Evolutionary conservation across 1,140 invertebrate genomes (phyloP), one percentile per base, ranked within the genome.

Genomic region (Apis cerana): DNA sequence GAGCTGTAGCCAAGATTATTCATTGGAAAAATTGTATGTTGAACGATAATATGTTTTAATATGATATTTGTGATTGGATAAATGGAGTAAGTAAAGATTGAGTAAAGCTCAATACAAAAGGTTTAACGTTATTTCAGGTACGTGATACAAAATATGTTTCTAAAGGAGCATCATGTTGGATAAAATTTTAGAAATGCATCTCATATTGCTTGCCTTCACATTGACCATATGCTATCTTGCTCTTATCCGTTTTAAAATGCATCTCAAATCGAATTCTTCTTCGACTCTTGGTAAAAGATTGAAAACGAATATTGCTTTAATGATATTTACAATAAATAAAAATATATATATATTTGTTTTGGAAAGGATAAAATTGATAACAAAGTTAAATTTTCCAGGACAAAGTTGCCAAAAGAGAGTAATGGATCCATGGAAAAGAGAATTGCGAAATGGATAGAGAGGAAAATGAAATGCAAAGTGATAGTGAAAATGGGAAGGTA

Each of bases 11-110:
- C 62, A 61, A 21, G 12, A 23, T 23, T 56, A 75, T 27, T 56
- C 2, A 8, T 62, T 17, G 19, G 52, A 80, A 58, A 27, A 54
- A 83, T 87, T 83, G n/a, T n/a, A 83, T 78, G 74, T 62, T n/a
- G 65, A 82, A 65, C 43, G 58, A 75, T 59, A 65, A 8, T 13
- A 5, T 43, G 33, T 43, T 43, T 33, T 33, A 33, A 33, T 33
- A 3, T 33, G 3, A n/a, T 23, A 43, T 21, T 27, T 27, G 3
- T 9, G 2, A 64, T 27, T 75, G 27, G 27, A 27, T 27, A 27
- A n/a, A n/a, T 33, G 27, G 27, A 33, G 33, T 13, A n/a, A 13
- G 12, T 12, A 9, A 68, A 48, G 21, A 48, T n/a, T 9, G 19
- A n/a, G 11, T 23, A 1, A 52, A 13, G 27, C 15, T 52, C 21